phyloP scores from a whole-genome alignment of 2,113 vertebrate genomes.

The Protomyctophum bolini region DNA sequence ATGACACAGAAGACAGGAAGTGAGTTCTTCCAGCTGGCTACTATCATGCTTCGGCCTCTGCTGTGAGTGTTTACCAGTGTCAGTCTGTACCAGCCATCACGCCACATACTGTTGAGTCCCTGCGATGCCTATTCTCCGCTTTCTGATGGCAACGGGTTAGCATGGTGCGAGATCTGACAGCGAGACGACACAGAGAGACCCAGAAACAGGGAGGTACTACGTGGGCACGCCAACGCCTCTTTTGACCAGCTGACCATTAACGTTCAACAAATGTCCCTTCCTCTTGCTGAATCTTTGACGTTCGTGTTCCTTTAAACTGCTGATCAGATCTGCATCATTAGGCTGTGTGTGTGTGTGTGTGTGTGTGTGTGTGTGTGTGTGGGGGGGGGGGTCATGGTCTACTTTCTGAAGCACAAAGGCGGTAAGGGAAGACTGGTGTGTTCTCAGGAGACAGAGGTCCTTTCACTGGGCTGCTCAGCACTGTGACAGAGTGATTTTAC shows the following conservation, averaged over 20 bases:
- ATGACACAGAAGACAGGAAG: background rate
- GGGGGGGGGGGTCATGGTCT: conserved; percentile 12
- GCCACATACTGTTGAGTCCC: conserved; percentile 47
- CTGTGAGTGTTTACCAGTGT: conserved; percentile 20
- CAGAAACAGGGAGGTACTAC: conserved; percentile 26
- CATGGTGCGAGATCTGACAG: conserved; percentile 68
- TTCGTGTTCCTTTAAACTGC: conserved; percentile 6
- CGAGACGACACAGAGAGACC: conserved; percentile 41
- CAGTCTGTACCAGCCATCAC: conserved; percentile 46
- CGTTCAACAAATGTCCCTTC: conserved; percentile 24
- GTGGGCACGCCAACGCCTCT: conserved; percentile 7
- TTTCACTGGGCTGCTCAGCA: conserved; percentile 55
- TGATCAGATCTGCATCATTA: conserved; percentile 29
- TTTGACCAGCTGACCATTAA: conserved; percentile 17
- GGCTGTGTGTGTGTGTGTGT: conserved; percentile 17
- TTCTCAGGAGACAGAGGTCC: conserved; percentile 51
- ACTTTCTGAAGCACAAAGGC: conserved; percentile 46
- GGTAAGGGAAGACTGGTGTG: conserved; percentile 34
- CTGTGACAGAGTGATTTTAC: conserved; percentile 56
- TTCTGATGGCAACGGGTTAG: conserved; percentile 42
- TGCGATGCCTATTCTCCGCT: conserved; percentile 30
- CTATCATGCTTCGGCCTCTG: conserved; percentile 19
- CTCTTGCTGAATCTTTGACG: conserved; percentile 22
- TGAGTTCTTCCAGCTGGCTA: conserved; percentile 22
- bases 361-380: conserved; percentile 19